These are phyloP conservation scores for Acrobasis consociella DNA, from an alignment of 2,888 invertebrate genomes.

Conservation along the genomic window DNA sequence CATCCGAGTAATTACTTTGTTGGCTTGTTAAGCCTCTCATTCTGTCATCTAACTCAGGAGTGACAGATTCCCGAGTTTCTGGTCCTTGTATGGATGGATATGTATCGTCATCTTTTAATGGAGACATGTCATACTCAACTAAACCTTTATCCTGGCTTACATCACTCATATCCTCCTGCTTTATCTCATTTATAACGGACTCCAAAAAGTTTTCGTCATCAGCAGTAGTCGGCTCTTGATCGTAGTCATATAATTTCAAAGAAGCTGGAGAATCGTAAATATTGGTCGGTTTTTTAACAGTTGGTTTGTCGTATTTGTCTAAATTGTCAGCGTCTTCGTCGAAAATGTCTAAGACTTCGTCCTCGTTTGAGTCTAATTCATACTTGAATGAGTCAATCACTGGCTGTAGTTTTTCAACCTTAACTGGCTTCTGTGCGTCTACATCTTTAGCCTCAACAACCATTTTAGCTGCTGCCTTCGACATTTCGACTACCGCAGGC, in stretches of 20 bases:
- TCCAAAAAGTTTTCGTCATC: conserved; percentile 72
- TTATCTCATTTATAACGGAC: conserved; percentile 74
- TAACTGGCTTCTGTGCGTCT: conserved; percentile 11
- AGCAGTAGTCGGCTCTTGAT: conserved; percentile 56
- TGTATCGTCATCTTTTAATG: conserved; percentile 49
- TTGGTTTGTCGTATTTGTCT: conserved; percentile 49
- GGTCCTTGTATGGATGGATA: conserved; percentile 26
- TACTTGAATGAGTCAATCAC: conserved; percentile 71
- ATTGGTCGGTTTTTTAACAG: conserved; percentile 38
- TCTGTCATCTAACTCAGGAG: conserved; percentile 65
- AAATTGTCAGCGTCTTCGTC: conserved; percentile 47
- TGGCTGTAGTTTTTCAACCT: conserved; percentile 61
- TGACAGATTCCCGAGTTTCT: conserved; percentile 48
- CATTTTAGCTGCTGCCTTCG: conserved; percentile 40
- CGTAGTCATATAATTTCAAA: conserved; percentile 49
- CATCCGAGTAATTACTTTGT: conserved; percentile 56
- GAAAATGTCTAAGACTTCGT: conserved; percentile 64
- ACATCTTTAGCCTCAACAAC: conserved; percentile 11
- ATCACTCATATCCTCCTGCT: conserved; percentile 64
- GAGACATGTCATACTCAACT: conserved; percentile 74
- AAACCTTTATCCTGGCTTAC: conserved; percentile 64
- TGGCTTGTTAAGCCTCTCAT: conserved; percentile 46
- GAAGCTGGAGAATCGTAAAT: conserved; percentile 49
- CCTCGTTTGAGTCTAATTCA: conserved; percentile 70
- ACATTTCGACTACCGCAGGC: conserved; percentile 39